Evolutionary conservation across 2,113 vertebrate species (phyloP).

Genomic region (Lampris incognitus): DNA sequence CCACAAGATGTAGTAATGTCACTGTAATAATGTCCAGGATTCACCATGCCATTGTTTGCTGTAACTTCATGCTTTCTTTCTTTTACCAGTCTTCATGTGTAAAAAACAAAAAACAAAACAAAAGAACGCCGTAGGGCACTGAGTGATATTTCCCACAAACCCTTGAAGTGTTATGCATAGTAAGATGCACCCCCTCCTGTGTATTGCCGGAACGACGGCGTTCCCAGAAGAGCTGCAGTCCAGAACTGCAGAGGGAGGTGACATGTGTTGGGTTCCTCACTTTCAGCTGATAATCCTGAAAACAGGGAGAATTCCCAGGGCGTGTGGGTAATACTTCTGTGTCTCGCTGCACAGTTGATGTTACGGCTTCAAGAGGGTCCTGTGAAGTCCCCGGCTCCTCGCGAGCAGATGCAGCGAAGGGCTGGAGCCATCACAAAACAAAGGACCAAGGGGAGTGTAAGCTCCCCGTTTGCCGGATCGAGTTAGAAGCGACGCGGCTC

Average conservation of each 20-base stretch:
- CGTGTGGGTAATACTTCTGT: slow-evolving; percentile 70
- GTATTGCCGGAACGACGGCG: slow-evolving; percentile 25
- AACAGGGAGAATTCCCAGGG: slow-evolving; percentile 77
- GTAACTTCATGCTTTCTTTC: not conserved
- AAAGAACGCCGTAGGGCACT: not conserved
- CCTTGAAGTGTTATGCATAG: not conserved
- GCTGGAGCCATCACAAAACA: slow-evolving; percentile 77
- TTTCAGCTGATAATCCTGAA: slow-evolving; percentile 72
- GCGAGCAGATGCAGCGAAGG: slow-evolving; percentile 71
- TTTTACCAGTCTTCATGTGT: not conserved
- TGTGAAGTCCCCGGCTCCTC: slow-evolving; percentile 80
- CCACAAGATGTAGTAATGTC: too few species aligned
- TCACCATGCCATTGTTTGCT: not conserved
- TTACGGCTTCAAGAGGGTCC: slow-evolving; percentile 76
- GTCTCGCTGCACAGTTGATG: slow-evolving; percentile 78
- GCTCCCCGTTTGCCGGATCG: slow-evolving; percentile 75
- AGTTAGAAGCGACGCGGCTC: slow-evolving; percentile 76
- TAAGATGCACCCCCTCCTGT: slow-evolving; percentile 19
- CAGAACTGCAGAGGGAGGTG: slow-evolving; percentile 46
- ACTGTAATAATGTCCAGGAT: not conserved
- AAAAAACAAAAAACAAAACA: not conserved
- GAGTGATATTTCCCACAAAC: not conserved
- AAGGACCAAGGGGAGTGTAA: slow-evolving; percentile 72
- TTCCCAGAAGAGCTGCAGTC: slow-evolving; percentile 31
- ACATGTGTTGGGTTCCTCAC: slow-evolving; percentile 57